Evolutionary conservation across 2,113 vertebrate species (phyloP).

Genomic region (Malurus cyaneus): DNA sequence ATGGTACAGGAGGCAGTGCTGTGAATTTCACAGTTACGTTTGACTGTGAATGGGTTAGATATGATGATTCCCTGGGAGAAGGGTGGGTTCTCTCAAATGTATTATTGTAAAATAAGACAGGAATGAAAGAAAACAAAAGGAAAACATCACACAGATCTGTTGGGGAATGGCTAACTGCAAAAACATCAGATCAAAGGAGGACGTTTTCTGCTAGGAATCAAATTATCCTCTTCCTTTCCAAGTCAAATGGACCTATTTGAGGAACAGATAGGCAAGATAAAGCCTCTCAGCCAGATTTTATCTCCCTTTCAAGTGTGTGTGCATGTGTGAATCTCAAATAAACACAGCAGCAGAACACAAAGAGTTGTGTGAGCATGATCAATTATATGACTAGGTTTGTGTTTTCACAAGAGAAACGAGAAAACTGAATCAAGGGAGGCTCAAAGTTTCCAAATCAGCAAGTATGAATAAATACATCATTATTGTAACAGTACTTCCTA

Average conservation of each 20-base stretch:
- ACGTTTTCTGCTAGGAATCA: neutral
- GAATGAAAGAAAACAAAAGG: slow-evolving; percentile 21
- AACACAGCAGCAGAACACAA: neutral
- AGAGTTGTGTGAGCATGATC: neutral
- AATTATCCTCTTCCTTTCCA: slow-evolving; percentile 50
- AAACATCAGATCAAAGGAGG: slow-evolving; percentile 20
- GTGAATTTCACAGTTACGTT: neutral
- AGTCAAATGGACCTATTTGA: slow-evolving; percentile 30
- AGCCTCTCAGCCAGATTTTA: slow-evolving; percentile 8
- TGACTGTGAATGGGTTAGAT: neutral
- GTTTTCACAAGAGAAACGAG: neutral
- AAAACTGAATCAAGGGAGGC: neutral
- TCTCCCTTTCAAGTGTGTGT: neutral
- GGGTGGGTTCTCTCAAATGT: neutral
- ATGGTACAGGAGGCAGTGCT: neutral
- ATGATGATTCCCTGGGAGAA: neutral
- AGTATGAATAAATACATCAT: neutral
- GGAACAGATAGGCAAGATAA: slow-evolving; percentile 22
- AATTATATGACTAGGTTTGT: fast-evolving
- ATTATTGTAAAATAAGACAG: neutral
- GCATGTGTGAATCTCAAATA: slow-evolving; percentile 9
- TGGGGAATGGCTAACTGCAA: neutral
- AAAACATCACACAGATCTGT: neutral
- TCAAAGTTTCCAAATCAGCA: neutral
- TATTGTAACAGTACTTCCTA: neutral